phyloP scores from a whole-genome alignment of 2,797 vertebrate genomes.

The Pangasius sanitwongsei region DNA sequence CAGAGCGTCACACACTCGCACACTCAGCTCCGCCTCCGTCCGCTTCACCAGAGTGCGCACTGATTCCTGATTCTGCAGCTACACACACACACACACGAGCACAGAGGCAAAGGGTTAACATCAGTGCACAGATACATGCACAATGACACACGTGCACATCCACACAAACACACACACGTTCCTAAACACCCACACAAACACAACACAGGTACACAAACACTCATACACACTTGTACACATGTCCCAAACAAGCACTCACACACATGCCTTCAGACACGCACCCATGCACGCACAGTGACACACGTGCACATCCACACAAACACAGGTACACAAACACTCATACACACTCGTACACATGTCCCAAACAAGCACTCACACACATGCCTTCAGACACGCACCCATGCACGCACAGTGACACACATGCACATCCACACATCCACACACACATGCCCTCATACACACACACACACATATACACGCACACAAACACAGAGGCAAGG shows the following conservation, averaged over 20 bases:
- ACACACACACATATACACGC: neutral
- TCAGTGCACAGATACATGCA: no score
- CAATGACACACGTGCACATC: neutral
- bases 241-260: neutral
- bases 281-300: neutral
- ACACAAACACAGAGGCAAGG: neutral
- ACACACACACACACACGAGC: slow-evolving; percentile 31
- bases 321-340: no score
- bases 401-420: neutral
- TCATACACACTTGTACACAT: no score
- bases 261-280: no score
- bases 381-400: no score
- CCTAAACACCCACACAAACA: neutral
- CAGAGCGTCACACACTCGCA: slow-evolving; percentile 89
- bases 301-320: no score
- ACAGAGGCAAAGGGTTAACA: neutral
- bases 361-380: neutral
- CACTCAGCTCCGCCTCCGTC: slow-evolving; percentile 90
- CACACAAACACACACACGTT: no score
- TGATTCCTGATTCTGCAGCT: slow-evolving; percentile 94
- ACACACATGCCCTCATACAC: no score
- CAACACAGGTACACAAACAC: neutral
- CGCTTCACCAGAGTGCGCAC: slow-evolving; percentile 89
- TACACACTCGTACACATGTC: no score
- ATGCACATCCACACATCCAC: neutral